A percentile compares a stretch with the other conserved stretches of the same genome.
Evolutionary conservation across 2,113 vertebrate species (phyloP).

Genomic region (Erythrolamprus reginae): DNA sequence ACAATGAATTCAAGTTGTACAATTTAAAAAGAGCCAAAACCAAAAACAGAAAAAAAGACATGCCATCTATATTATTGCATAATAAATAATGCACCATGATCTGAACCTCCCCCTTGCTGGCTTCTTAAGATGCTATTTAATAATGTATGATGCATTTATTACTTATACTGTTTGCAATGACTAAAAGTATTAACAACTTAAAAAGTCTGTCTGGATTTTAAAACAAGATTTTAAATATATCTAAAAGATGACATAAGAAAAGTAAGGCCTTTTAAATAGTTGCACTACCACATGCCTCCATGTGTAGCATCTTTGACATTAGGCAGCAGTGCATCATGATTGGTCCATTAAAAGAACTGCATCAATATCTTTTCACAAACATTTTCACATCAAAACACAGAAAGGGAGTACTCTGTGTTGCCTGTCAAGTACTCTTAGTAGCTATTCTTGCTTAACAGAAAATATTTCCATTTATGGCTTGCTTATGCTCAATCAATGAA

Average conservation of each 20-base stretch:
- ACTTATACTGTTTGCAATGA: constrained; percentile 59
- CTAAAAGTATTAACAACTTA: constrained; percentile 54
- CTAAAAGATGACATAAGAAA: constrained; percentile 68
- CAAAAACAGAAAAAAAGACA: constrained; percentile 56
- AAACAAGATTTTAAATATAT: constrained; percentile 64
- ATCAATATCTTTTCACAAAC: constrained; percentile 48
- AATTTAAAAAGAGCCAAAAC: constrained; percentile 61
- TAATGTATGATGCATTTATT: constrained; percentile 54
- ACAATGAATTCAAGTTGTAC: constrained; percentile 78
- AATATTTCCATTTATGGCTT: constrained; percentile 68
- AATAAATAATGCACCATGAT: constrained; percentile 67
- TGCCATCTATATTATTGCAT: constrained; percentile 64
- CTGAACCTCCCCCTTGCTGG: constrained; percentile 55
- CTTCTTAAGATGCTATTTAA: constrained; percentile 51
- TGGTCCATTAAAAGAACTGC: constrained; percentile 76
- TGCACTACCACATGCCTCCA: constrained; percentile 53
- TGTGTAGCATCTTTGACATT: constrained; percentile 37
- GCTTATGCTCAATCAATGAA: constrained; percentile 68
- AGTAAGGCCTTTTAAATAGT: constrained; percentile 85
- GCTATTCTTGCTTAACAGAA: constrained; percentile 48
- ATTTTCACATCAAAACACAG: constrained; percentile 56
- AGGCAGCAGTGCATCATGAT: constrained; percentile 65
- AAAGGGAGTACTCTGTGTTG: constrained; percentile 58
- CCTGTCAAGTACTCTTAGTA: constrained; percentile 44
- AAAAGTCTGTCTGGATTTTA: constrained; percentile 39